Evolutionary conservation across 2,113 vertebrate genomes (phyloP).

Genomic region (Semnopithecus entellus): DNA sequence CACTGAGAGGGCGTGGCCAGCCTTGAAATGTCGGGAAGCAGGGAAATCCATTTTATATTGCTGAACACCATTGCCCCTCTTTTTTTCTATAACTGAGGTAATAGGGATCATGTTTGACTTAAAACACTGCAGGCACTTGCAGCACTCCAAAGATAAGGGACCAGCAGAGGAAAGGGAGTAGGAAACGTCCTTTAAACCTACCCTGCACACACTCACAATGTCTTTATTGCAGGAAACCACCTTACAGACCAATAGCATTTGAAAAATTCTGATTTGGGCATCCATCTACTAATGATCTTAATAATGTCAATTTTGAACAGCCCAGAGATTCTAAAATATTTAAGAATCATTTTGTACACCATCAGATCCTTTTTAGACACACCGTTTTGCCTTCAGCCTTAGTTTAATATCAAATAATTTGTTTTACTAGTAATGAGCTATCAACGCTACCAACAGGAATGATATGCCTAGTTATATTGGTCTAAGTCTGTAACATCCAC

Average conservation of each 20-base stretch:
- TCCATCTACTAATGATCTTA: neutral
- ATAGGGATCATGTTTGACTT: neutral
- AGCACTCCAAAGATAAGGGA: neutral
- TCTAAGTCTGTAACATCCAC: neutral
- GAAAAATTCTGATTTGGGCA: neutral
- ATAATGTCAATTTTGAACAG: neutral
- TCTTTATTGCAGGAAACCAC: neutral
- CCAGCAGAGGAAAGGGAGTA: neutral
- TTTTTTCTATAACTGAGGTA: neutral
- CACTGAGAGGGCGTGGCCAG: conserved; percentile 58
- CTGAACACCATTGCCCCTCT: conserved; percentile 2
- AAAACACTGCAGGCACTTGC: neutral
- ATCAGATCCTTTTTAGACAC: neutral
- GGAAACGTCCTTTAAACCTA: neutral
- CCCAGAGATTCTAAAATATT: neutral
- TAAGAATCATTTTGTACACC: neutral
- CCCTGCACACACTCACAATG: neutral
- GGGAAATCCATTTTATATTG: conserved; percentile 63
- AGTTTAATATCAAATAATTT: neutral
- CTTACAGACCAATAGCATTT: neutral
- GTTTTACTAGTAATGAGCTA: neutral
- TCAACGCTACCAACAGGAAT: neutral
- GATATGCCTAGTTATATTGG: neutral
- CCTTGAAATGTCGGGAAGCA: conserved; percentile 49
- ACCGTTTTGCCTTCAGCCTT: neutral